Evolutionary conservation across 2,113 vertebrate species (phyloP).

Genomic region (Hippocampus comes): DNA sequence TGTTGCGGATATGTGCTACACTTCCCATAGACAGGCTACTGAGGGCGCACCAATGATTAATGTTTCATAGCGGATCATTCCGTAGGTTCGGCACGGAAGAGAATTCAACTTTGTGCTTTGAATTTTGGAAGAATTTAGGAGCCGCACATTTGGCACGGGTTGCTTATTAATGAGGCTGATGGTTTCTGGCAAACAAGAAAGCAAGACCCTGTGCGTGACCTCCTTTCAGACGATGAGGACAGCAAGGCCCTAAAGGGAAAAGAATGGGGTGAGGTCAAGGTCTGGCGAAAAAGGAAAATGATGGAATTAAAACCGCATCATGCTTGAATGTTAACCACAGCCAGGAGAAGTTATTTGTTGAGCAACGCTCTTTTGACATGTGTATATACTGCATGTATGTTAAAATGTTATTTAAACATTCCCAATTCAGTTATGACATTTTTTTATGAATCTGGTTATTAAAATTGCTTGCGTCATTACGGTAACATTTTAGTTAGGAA

Average conservation of each 20-base stretch:
- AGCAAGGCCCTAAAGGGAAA: neutral
- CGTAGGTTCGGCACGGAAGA: constrained; percentile 11
- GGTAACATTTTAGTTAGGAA: neutral
- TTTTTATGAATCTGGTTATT: neutral
- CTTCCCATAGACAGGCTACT: neutral
- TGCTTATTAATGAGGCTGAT: constrained; percentile 16
- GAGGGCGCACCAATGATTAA: constrained; percentile 17
- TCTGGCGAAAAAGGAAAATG: constrained; percentile 7
- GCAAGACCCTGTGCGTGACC: constrained; percentile 10
- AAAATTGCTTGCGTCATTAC: neutral
- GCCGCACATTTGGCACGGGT: neutral
- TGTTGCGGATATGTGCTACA: neutral
- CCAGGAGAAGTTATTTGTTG: neutral
- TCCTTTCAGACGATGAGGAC: constrained; percentile 11
- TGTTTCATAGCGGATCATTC: constrained; percentile 16
- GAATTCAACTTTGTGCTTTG: constrained; percentile 10
- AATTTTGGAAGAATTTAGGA: constrained; percentile 25
- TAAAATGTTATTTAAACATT: neutral
- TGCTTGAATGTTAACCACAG: neutral
- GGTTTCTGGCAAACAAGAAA: constrained; percentile 30
- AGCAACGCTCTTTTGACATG: too few species aligned
- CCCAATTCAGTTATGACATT: too few species aligned
- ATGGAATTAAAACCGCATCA: neutral
- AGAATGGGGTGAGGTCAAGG: constrained; percentile 6
- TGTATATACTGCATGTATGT: neutral